These are phyloP conservation scores for Crossocerus cetratus DNA, from an alignment of 2,888 invertebrate species.

Conservation along the genomic window DNA sequence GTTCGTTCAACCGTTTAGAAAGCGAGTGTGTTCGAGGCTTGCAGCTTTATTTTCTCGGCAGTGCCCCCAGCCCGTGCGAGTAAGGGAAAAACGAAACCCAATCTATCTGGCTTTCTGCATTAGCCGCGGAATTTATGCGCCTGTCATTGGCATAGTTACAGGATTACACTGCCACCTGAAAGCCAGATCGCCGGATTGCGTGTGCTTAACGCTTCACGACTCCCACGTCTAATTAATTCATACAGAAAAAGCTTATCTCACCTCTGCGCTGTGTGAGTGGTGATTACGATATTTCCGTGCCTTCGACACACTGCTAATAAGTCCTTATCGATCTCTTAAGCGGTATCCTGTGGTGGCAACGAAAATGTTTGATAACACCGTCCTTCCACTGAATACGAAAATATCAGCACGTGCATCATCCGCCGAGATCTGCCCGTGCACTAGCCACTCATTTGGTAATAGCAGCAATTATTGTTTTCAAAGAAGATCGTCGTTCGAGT, in stretches of 20 bases:
- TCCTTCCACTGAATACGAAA: not conserved
- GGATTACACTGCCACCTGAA: not conserved
- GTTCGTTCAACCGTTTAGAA: constrained; percentile 61
- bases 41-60: constrained; percentile 55
- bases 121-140: constrained; percentile 1
- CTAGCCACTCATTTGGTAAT: constrained; percentile 22
- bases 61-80: constrained; percentile 24
- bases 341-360: not conserved
- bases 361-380: not conserved
- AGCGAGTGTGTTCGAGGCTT: constrained; percentile 45
- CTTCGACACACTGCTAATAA: too few relatives aligned
- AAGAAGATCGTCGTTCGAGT: constrained; percentile 26
- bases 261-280: too few relatives aligned
- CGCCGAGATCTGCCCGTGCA: constrained; percentile 3
- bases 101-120: constrained; percentile 15
- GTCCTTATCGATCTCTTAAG: too few relatives aligned
- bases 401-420: not conserved
- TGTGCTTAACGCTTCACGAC: not conserved
- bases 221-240: not conserved
- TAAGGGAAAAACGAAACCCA: constrained; percentile 53
- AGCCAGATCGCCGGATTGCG: not conserved
- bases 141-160: constrained; percentile 5
- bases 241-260: not conserved
- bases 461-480: constrained; percentile 34
- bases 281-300: too few relatives aligned